Base-by-base conservation (phyloP, 1,140 invertebrate species). In the Calliphora vicina region DNA sequence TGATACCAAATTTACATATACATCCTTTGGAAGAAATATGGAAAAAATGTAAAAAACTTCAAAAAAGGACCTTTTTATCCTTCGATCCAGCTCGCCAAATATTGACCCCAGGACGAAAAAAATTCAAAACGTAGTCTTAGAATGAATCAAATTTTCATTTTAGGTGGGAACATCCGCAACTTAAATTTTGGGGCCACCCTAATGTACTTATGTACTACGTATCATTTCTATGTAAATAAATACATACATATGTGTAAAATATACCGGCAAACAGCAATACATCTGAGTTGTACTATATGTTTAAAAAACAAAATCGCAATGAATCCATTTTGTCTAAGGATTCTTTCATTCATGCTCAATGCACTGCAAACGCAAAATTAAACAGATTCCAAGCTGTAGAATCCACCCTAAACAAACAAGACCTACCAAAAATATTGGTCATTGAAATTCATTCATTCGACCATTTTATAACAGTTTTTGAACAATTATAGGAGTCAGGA, bases 281-380 rank as follows among this genome's bases (percentile, higher is more conserved):
- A 67, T 67, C n/a, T 50, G 12, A 13, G 12, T 8, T 67, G n/a
- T 23, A 67, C 1, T 23, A 8, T 23, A 4, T 23, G n/a, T 67
- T 23, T 17, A 50, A 50, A 35, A 35, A 17, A 50, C 4, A 50
- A 50, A 50, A 1, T 50, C 45, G 12, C 15, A 50, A 50, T 50
- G 45, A 50, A 12, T 50, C 10, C 45, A 35, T 35, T 35, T 35
- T 35, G 29, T 13, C n/a, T n/a, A n/a, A n/a, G n/a, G n/a, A n/a
- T n/a, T 57, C 5, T 67, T 67, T 67, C 61, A 67, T 67, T 67
- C 61, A 67, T 67, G 61, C 61, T 67, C 61, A 67, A 20, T 67
- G n/a, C 61, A 23, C n/a, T 23, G 61, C 13, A 67, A 67, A 6
- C 17, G 17, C 1, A 61, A 61, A 61, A 17, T n/a, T 23, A 67